These are phyloP conservation scores for Andrena haemorrhoa DNA, from an alignment of 2,888 invertebrate genomes.

Conservation along the genomic window DNA sequence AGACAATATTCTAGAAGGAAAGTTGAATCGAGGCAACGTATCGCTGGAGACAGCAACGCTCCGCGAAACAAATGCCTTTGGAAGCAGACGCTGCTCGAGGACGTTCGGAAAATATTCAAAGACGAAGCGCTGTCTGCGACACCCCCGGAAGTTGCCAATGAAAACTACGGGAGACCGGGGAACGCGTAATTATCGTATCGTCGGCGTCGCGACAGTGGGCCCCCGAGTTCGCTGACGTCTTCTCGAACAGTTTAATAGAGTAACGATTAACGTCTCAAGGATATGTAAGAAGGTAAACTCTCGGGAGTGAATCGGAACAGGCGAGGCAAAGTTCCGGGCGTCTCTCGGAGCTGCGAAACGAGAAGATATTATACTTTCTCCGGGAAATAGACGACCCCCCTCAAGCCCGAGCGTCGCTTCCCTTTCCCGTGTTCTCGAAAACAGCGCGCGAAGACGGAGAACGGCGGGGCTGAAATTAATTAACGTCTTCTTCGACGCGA, in stretches of 20 bases:
- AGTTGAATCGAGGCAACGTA: not conserved
- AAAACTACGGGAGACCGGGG: constrained; percentile 18
- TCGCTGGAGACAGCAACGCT: not conserved
- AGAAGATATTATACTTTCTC: constrained; percentile 51
- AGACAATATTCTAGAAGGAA: not conserved
- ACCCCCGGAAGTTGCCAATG: constrained; percentile 20
- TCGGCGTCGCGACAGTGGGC: constrained; percentile 15
- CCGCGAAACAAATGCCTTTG: not conserved
- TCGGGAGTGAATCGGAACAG: constrained; percentile 26
- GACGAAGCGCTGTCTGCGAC: not conserved
- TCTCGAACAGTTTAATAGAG: constrained; percentile 49
- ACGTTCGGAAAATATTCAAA: not conserved
- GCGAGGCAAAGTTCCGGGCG: constrained; percentile 17
- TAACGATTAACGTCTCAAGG: constrained; percentile 52
- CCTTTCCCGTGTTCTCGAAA: constrained; percentile 43
- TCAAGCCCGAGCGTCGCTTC: not conserved
- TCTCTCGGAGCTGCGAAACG: constrained; percentile 31
- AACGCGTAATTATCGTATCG: constrained; percentile 45
- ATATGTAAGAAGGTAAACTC: constrained; percentile 54
- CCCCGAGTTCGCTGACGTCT: constrained; percentile 22
- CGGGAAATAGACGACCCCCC: constrained; percentile 20
- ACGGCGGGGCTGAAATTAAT: constrained; percentile 69
- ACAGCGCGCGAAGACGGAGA: constrained; percentile 33
- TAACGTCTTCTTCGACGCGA: constrained; percentile 72
- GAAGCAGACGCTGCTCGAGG: not conserved